phyloP scores from a whole-genome alignment of 2,113 vertebrate genomes.

The Mugil cephalus region DNA sequence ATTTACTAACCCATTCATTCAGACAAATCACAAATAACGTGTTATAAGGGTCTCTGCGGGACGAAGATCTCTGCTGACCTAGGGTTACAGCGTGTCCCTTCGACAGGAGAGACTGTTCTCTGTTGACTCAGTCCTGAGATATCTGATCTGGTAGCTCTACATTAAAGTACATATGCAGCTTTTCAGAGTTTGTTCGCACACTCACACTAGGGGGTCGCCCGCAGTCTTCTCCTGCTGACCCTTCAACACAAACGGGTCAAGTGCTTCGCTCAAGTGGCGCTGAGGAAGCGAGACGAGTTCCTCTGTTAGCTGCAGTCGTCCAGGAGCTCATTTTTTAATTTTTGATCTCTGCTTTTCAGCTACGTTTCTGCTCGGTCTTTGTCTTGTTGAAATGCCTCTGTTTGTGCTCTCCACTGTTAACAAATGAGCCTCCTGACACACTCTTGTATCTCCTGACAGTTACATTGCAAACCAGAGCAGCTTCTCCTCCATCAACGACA shows the following conservation, averaged over 20 bases:
- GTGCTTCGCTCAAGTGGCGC: constrained; percentile 35
- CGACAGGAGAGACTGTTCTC: neutral
- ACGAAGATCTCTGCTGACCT: constrained; percentile 21
- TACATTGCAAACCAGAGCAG: constrained; percentile 94
- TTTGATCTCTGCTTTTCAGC: constrained; percentile 11
- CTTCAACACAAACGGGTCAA: constrained; percentile 27
- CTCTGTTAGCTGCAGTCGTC: constrained; percentile 9
- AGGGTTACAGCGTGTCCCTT: constrained; percentile 6
- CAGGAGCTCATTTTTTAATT: constrained; percentile 21
- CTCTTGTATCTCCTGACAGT: constrained; percentile 83
- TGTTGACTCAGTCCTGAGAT: constrained; percentile 6
- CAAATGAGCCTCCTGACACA: constrained; percentile 62
- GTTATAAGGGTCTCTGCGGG: neutral
- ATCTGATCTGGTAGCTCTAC: constrained; percentile 11
- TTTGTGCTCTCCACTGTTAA: constrained; percentile 42
- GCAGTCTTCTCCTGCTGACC: constrained; percentile 38
- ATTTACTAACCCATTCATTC: constrained; percentile 34
- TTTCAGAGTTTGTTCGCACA: constrained; percentile 28
- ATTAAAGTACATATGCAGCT: constrained; percentile 15
- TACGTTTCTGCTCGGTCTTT: constrained; percentile 20
- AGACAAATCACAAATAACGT: neutral
- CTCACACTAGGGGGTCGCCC: constrained; percentile 26
- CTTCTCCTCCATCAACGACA: constrained; percentile 94
- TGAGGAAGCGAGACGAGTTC: neutral
- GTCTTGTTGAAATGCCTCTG: constrained; percentile 40